These are phyloP conservation scores for Hylaea fasciaria DNA, from an alignment of 2,888 invertebrate genomes.

Conservation along the genomic window DNA sequence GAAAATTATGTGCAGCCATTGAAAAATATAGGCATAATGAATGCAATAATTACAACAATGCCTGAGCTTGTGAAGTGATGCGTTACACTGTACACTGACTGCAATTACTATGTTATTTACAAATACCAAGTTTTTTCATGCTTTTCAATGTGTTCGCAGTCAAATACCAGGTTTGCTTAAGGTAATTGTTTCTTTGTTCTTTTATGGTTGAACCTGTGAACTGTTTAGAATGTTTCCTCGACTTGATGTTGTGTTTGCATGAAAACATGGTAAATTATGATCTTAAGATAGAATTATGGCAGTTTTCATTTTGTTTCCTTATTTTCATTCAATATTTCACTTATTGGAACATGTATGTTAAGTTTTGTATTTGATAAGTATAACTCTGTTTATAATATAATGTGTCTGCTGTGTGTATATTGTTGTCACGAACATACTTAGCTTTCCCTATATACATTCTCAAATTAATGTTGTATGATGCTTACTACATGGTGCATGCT, in stretches of 20 bases:
- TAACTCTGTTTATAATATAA: too few species aligned
- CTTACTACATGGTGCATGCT: too few species aligned
- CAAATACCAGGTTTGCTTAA: constrained; percentile 31
- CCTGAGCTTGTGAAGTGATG: constrained; percentile 47
- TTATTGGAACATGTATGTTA: too few species aligned
- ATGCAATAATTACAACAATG: constrained; percentile 45
- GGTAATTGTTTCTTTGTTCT: constrained; percentile 32
- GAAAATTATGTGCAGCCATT: constrained; percentile 30
- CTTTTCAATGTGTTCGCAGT: constrained; percentile 34
- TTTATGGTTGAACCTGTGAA: constrained; percentile 29
- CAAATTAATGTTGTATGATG: too few species aligned
- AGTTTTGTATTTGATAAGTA: not conserved
- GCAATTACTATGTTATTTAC: constrained; percentile 38
- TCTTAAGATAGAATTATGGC: not conserved
- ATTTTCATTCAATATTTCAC: not conserved
- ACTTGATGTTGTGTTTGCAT: constrained; percentile 27
- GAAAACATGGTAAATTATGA: not conserved
- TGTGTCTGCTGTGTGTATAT: too few species aligned
- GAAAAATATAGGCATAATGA: constrained; percentile 41
- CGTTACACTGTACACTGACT: constrained; percentile 49
- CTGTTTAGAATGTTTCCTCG: constrained; percentile 14
- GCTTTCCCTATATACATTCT: too few species aligned
- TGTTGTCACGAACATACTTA: too few species aligned
- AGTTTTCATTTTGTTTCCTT: not conserved
- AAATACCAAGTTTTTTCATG: constrained; percentile 36